These are phyloP conservation scores for Monomorium pharaonis DNA, from an alignment of 1,140 invertebrate species.

Conservation along the genomic window DNA sequence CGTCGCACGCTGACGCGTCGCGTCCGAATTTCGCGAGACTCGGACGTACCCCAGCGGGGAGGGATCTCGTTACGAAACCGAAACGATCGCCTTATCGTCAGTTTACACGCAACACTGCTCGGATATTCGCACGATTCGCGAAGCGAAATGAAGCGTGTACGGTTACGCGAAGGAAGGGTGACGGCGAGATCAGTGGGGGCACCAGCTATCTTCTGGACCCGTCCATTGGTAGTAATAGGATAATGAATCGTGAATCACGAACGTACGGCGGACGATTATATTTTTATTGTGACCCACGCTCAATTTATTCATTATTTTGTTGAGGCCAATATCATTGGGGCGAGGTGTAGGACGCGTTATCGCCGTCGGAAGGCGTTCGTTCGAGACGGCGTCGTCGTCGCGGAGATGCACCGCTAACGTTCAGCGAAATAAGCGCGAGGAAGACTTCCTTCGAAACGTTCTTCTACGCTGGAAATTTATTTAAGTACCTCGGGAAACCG, in stretches of 20 bases:
- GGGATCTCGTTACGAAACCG: slow-evolving; percentile 21
- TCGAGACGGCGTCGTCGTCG: slow-evolving; percentile 40
- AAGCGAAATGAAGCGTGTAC: slow-evolving; percentile 56
- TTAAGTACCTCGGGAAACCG: neutral
- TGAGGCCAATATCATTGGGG: slow-evolving; percentile 80
- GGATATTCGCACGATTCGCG: slow-evolving; percentile 63
- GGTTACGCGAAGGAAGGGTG: slow-evolving; percentile 60
- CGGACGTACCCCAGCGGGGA: neutral
- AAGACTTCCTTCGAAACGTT: neutral
- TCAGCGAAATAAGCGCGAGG: neutral
- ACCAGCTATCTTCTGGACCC: slow-evolving; percentile 74
- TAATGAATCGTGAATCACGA: slow-evolving; percentile 81
- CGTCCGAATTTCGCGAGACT: neutral
- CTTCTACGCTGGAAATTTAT: neutral
- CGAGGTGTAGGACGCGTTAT: slow-evolving; percentile 71
- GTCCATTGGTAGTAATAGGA: slow-evolving; percentile 80
- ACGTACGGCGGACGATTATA: slow-evolving; percentile 78
- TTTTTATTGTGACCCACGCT: slow-evolving; percentile 78
- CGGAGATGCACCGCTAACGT: neutral
- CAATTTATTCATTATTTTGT: slow-evolving; percentile 82
- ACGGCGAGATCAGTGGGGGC: slow-evolving; percentile 44
- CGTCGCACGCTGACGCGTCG: neutral
- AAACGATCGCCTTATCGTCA: slow-evolving; percentile 33
- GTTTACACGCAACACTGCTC: slow-evolving; percentile 61
- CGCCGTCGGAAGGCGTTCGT: slow-evolving; percentile 67